These are phyloP conservation scores for Hofmannophila pseudospretella DNA, from an alignment of 2,888 invertebrate species.

Conservation along the genomic window DNA sequence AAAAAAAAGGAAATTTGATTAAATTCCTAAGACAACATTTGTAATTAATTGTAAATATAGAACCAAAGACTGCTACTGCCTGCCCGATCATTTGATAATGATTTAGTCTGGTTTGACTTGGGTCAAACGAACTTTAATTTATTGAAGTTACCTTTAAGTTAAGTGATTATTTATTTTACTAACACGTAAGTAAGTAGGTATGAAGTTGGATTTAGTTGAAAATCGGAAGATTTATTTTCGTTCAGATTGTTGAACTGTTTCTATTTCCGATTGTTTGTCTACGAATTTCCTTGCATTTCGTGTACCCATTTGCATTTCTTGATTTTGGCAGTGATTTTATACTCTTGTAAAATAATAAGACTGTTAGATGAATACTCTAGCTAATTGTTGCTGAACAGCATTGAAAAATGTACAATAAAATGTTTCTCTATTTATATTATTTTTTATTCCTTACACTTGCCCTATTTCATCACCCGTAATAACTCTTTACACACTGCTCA, in stretches of 20 bases:
- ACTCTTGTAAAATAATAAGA: constrained; percentile 74
- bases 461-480: too few relatives aligned
- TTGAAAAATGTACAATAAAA: constrained; percentile 56
- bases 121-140: constrained; percentile 56
- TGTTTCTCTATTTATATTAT: constrained; percentile 37
- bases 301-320: constrained; percentile 66
- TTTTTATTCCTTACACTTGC: constrained; percentile 1
- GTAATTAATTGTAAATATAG: constrained; percentile 49
- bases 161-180: constrained; percentile 71
- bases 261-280: constrained; percentile 10
- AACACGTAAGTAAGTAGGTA: constrained; percentile 48
- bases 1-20: constrained; percentile 54
- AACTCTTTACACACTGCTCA: too few relatives aligned
- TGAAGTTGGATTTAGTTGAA: constrained; percentile 38
- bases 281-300: constrained; percentile 48
- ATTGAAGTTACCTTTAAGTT: constrained; percentile 71
- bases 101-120: constrained; percentile 44
- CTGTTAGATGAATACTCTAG: constrained; percentile 74
- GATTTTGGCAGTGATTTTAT: constrained; percentile 53
- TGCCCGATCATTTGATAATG: constrained; percentile 34
- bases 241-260: constrained; percentile 7
- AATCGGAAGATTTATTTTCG: constrained; percentile 24
- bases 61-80: constrained; percentile 71
- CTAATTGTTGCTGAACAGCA: constrained; percentile 56
- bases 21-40: constrained; percentile 17